These are phyloP conservation scores for Parnassius glacialis DNA, from an alignment of 2,888 invertebrate species.

Conservation along the genomic window DNA sequence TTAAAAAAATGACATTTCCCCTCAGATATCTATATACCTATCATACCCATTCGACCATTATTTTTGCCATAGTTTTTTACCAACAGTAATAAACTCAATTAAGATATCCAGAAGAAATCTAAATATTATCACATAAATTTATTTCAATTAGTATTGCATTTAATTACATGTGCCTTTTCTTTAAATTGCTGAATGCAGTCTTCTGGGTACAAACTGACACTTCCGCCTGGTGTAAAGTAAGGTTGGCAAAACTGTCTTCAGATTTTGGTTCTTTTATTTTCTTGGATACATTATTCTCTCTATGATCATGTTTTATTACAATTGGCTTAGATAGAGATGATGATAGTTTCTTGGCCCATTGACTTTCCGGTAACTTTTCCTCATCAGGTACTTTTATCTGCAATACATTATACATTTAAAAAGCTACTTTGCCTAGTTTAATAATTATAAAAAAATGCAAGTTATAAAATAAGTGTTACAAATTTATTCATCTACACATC, in stretches of 20 bases:
- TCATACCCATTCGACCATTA: too few relatives aligned
- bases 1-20: too few relatives aligned
- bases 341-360: slow-evolving; percentile 51
- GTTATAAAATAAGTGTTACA: too few relatives aligned
- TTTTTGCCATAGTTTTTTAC: too few relatives aligned
- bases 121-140: too few relatives aligned
- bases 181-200: slow-evolving; percentile 45
- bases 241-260: slow-evolving; percentile 59
- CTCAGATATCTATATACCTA: too few relatives aligned
- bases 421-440: too few relatives aligned
- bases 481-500: too few relatives aligned
- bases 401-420: slow-evolving; percentile 17
- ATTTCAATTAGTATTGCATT: too few relatives aligned
- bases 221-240: slow-evolving; percentile 60
- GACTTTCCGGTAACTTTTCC: slow-evolving; percentile 50
- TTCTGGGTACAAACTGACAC: slow-evolving; percentile 62
- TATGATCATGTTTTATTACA: slow-evolving; percentile 57
- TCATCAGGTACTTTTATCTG: slow-evolving; percentile 54
- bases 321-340: slow-evolving; percentile 49
- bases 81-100: too few relatives aligned
- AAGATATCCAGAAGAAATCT: too few relatives aligned
- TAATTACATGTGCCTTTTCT: not conserved
- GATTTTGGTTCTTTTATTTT: slow-evolving; percentile 38
- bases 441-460: slow-evolving; percentile 25
- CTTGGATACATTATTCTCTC: slow-evolving; percentile 43